Conservation (phyloP, 37 sponge, comb jelly and placozoan species). For the Aplysina aerophoba region DNA sequence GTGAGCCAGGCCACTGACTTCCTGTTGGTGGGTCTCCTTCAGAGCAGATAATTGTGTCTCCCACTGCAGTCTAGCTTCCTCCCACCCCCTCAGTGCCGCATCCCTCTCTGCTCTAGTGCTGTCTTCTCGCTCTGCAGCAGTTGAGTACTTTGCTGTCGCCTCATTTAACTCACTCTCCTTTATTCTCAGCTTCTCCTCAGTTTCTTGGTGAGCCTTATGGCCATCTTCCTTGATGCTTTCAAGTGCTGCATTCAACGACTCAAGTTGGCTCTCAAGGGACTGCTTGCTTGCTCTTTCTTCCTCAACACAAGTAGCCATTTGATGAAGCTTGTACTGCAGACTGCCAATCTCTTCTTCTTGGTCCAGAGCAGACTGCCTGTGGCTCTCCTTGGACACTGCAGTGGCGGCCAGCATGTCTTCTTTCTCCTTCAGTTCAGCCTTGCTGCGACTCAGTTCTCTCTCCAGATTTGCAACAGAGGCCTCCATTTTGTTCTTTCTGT, state of each 20-base stretch:
- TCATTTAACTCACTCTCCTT: too few species aligned
- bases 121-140: too few species aligned
- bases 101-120: too few species aligned
- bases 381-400: too few species aligned
- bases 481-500: background rate
- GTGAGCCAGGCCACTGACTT: conserved; percentile 43
- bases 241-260: too few species aligned
- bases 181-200: background rate
- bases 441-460: background rate
- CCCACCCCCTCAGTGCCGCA: background rate
- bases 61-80: background rate
- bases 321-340: too few species aligned
- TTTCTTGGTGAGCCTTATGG: background rate
- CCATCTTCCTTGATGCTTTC: conserved; percentile 6
- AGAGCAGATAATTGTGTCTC: background rate
- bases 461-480: background rate
- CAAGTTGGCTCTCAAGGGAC: too few species aligned
- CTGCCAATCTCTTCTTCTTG: too few species aligned
- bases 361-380: too few species aligned
- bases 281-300: too few species aligned
- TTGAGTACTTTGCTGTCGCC: too few species aligned
- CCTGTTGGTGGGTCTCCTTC: conserved; percentile 49
- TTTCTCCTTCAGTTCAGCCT: background rate
- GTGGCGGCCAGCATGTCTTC: background rate
- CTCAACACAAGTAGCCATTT: too few species aligned